Conservation (phyloP, 2,888 invertebrate genomes). For the Patella pellucida region DNA sequence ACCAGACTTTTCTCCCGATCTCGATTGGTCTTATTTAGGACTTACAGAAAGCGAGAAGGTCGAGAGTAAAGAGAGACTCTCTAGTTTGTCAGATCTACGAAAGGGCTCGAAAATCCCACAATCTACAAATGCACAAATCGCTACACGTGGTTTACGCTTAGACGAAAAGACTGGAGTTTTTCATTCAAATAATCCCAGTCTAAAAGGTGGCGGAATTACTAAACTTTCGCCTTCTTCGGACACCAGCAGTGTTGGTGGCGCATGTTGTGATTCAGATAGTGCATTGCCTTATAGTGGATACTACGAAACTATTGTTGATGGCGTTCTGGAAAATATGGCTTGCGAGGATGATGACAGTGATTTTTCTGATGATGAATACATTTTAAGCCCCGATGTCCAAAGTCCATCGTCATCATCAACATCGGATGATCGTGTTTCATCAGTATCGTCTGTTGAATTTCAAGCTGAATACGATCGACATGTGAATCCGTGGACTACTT, state of each 20-base stretch:
- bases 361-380: conserved; percentile 29
- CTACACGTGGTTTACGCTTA: background rate
- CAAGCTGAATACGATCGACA: conserved; percentile 31
- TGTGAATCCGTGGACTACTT: conserved; percentile 36
- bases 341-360: conserved; percentile 28
- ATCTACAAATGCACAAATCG: background rate
- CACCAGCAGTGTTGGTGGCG: conserved; percentile 1
- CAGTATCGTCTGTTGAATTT: conserved; percentile 21
- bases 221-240: conserved; percentile 8
- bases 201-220: too few species aligned
- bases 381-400: conserved; percentile 18
- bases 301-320: conserved; percentile 21
- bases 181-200: too few species aligned
- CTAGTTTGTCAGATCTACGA: conserved; percentile 1
- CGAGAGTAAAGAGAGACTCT: background rate
- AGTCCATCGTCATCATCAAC: background rate
- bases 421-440: conserved; percentile 15
- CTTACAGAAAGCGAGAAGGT: conserved; percentile 21
- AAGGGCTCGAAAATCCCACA: conserved; percentile 12
- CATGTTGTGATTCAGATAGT: background rate
- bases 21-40: conserved; percentile 38
- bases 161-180: too few species aligned
- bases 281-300: conserved; percentile 17
- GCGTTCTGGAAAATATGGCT: conserved; percentile 27
- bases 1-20: conserved; percentile 28